Evolutionary conservation across 2,888 invertebrate genomes (phyloP), one percentile per base, ranked within the genome.

Genomic region (Rhyacophila evoluta): DNA sequence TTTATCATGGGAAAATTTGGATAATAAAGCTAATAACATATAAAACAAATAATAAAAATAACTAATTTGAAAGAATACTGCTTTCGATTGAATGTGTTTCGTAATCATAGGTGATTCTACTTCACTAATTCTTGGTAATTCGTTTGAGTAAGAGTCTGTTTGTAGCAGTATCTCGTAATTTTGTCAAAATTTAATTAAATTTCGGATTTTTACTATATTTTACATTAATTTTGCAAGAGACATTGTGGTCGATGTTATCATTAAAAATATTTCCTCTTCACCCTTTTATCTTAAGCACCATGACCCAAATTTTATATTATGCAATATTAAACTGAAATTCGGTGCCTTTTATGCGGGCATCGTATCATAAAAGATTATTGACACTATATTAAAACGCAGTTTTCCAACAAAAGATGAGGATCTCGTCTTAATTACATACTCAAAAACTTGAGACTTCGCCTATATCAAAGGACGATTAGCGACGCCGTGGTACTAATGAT

Each of bases 401-500:
- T 69, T 69, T 29, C 69, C 55, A 69, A 29, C 69, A 69, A 55
- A 55, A 55, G 55, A 55, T 55, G 55, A 27, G 39, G 39, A 69
- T 77, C 67, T 78, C 73, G 72, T 78, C 79, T 77, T 79, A 79
- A 81, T 78, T 81, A 79, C 79, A 71, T 71, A 67, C 75, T 77
- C 74, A 75, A 77, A 81, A 81, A 77, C 75, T 77, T 77, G 76
- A 38, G 69, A 55, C 72, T 71, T 70, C 68, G 72, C 79, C 78
- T 75, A 68, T 81, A 78, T 79, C 79, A 81, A 81, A 78, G 72
- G 78, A 74, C 81, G 79, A 81, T 81, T 81, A 81, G 81, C 79
- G 79, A 75, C 38, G 78, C 76, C 72, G 77, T 72, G 78, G 77
- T 78, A 79, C 79, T 81, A 81, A 81, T 79, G 81, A 79, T 81